Conservation (phyloP, 1,140 invertebrate species). For the Drosophila setifemur region DNA sequence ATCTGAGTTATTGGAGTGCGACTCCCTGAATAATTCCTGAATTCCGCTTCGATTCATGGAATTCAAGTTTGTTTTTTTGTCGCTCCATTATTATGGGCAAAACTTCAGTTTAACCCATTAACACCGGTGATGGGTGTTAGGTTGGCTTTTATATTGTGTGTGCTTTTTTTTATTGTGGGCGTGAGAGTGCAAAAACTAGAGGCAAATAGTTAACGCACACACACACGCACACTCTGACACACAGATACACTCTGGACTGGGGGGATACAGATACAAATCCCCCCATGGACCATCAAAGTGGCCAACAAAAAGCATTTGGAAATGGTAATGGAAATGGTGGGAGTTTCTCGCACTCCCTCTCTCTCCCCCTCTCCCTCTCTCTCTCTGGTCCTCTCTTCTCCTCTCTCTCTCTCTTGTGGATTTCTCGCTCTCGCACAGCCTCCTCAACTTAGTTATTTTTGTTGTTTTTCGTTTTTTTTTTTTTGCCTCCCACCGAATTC, state of each 20-base stretch:
- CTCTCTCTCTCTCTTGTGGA: background rate
- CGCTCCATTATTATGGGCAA: conserved; percentile 30
- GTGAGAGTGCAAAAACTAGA: conserved; percentile 50
- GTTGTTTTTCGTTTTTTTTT: too few species aligned
- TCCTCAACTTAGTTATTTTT: background rate
- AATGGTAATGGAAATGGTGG: conserved; percentile 39
- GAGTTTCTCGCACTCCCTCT: conserved; percentile 11
- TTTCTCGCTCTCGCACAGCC: background rate
- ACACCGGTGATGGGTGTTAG: conserved; percentile 26
- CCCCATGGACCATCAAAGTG: conserved; percentile 43
- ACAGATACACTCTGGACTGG: background rate
- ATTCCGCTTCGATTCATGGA: background rate
- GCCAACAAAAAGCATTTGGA: conserved; percentile 44
- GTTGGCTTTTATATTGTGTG: conserved; percentile 14
- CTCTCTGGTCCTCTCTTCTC: background rate
- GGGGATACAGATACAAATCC: conserved; percentile 17
- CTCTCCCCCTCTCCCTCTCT: background rate
- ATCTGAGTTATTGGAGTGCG: background rate
- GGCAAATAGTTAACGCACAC: conserved; percentile 14
- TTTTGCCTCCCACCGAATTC: conserved; percentile 42
- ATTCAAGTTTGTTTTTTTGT: background rate
- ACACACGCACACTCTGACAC: background rate
- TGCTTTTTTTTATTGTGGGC: conserved; percentile 28
- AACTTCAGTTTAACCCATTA: conserved; percentile 46
- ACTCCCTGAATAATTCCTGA: background rate